Percentiles rank a stretch among this genome's conserved stretches.
Evolutionary conservation across 2,797 vertebrate species (phyloP).

Genomic region (Phalloptychus januarius): DNA sequence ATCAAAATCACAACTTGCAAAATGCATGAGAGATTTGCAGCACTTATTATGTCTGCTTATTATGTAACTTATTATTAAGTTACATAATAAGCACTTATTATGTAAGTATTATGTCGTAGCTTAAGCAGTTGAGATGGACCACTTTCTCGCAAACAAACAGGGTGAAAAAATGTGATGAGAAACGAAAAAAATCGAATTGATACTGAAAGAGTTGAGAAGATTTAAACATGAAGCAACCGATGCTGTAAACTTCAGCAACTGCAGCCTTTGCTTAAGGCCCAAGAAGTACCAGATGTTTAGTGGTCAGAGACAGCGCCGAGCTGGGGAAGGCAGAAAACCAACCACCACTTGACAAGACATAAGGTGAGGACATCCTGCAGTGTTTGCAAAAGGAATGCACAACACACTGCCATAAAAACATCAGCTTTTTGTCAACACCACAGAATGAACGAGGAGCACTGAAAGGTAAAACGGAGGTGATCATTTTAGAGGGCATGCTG

Average conservation of each 20-base stretch:
- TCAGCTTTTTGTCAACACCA: constrained; percentile 60
- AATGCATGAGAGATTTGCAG: not conserved
- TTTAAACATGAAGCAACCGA: not conserved
- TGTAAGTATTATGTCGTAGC: too few relatives aligned
- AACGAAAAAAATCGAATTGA: not conserved
- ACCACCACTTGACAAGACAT: not conserved
- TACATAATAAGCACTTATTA: too few relatives aligned
- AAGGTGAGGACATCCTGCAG: constrained; percentile 48
- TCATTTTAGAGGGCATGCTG: constrained; percentile 44
- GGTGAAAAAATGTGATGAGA: not conserved
- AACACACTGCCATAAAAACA: constrained; percentile 55
- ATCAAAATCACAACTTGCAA: not conserved
- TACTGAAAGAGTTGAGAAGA: not conserved
- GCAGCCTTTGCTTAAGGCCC: not conserved
- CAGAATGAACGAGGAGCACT: constrained; percentile 72
- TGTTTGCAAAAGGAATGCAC: constrained; percentile 61
- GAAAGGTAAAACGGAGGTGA: constrained; percentile 59
- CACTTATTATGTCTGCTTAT: not conserved
- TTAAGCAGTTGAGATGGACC: not conserved
- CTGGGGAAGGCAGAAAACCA: not conserved
- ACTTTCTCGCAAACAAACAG: not conserved
- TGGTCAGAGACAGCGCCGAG: not conserved
- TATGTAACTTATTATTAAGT: too few relatives aligned
- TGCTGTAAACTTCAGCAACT: not conserved
- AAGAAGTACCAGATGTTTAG: not conserved